These are phyloP conservation scores for Haliclona indistincta DNA, from an alignment of 37 sponge, comb jelly and placozoan genomes.

Conservation along the genomic window DNA sequence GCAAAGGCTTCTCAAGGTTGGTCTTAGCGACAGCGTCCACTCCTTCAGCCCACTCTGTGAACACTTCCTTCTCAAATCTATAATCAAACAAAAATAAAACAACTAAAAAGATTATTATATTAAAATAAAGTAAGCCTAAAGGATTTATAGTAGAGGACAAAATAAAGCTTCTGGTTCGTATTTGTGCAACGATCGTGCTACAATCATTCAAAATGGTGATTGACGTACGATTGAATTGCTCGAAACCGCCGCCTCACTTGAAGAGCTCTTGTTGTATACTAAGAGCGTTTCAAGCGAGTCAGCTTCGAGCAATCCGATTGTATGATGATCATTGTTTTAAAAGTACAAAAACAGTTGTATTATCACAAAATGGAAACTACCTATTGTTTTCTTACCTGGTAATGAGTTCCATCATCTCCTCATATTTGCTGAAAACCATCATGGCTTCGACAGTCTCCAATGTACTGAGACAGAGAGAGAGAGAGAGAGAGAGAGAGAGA, in stretches of 20 bases:
- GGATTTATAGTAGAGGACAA: too few species aligned
- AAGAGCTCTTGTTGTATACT: too few species aligned
- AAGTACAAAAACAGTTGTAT: too few species aligned
- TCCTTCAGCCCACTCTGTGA: constrained; percentile 82
- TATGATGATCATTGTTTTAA: too few species aligned
- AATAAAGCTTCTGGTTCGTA: too few species aligned
- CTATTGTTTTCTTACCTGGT: constrained; percentile 76
- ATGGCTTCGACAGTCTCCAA: constrained; percentile 88
- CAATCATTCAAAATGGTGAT: neutral
- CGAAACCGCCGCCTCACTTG: too few species aligned
- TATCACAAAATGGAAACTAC: too few species aligned
- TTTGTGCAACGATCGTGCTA: too few species aligned
- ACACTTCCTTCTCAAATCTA: constrained; percentile 85
- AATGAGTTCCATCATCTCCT: constrained; percentile 91
- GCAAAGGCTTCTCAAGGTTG: constrained; percentile 93
- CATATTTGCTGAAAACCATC: constrained; percentile 84
- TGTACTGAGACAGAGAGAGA: constrained; percentile 28
- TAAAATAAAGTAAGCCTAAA: neutral
- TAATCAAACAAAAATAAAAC: neutral
- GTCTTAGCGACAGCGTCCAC: constrained; percentile 90
- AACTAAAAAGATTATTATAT: neutral
- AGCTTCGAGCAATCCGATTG: too few species aligned
- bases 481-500: neutral
- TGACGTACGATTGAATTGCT: too few species aligned
- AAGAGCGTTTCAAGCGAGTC: too few species aligned